Evolutionary conservation across 1,140 invertebrate genomes (phyloP), one percentile per base, ranked within the genome.

Genomic region (Chrysopa pallens): DNA sequence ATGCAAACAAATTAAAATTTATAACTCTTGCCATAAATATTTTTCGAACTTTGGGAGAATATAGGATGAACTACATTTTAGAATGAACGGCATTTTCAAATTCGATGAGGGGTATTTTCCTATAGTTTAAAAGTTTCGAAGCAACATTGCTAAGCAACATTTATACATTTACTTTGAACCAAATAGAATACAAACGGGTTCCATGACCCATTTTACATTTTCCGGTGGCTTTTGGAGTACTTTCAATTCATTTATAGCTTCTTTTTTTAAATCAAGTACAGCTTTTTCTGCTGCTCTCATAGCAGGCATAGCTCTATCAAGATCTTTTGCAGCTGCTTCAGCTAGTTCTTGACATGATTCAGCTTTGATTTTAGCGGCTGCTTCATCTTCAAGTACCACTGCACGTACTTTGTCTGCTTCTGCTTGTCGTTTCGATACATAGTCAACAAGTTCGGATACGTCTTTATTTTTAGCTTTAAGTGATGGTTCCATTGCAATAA

Each of bases 141-240:
- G 17, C 17, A 23, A 23, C 5, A 23, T 3, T 23, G 17, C 5
- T 23, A 23, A 23, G 17, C 17, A 23, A 3, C 2, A 23, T 23
- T 23, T 3, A 23, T 23, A 5, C 5, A 23, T 66, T 66, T 61
- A 86, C 84, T 90, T 91, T 49, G 72, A 67, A 1, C 76, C 77
- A 1, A 92, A 52, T 0, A 94, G 63, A 39, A 91, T 70, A 62
- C 84, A 88, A 0, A 93, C 81, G 14, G 87, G 78, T 62, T 93
- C 88, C 85, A 94, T 88, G 8, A 92, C 89, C 52, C 85, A 79
- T 40, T 80, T 74, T 2, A 95, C 89, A 7, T 92, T 69, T 31
- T 78, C 72, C 0, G 91, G 90, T 1, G 90, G 91, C 51, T 88
- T 88, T 42, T 79, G 78, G 52, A 92, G 90, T 1, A 84, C 83